Base-by-base conservation (phyloP, 1,140 invertebrate genomes). In the Procambarus virginalis region DNA sequence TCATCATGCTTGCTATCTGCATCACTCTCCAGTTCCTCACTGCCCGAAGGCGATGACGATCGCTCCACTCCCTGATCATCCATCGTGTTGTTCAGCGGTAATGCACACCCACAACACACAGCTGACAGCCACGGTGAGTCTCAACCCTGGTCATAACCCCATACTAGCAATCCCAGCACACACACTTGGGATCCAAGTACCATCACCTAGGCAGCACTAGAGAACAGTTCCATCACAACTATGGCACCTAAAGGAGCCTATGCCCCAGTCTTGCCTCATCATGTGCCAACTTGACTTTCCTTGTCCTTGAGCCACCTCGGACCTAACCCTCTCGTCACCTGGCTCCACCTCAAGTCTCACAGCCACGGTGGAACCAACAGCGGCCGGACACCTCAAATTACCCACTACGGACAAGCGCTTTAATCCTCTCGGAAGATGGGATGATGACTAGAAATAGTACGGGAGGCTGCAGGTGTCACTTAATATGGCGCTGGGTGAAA, bases 401-500 rank as follows among this genome's bases (percentile, higher is more conserved):
- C 68, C 68, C 68, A 9, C 68, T 20, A 34, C 68, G 8, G 6
- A 73, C 22, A 4, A 73, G 8, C 68, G 68, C n/a, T 73, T 73
- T 34, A 4, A 22, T 34, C n/a, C 68, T 22, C n/a, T 22, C 8
- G n/a, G 34, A 34, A 73, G 5, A 10, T 22, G 68, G 22, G 68
- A 73, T n/a, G 10, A 34, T 22, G 68, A 73, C 68, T 73, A 73
- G 68, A 73, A 34, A 73, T 73, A 10, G 4, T 68, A 58, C 2
- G 49, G 83, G 45, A 80, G 89, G 83, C 8, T 20, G 89, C 84
- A 85, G 89, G 89, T 86, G 83, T 90, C 89, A 80, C 89, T 90
- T 86, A 90, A 90, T 90, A 90, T 90, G 89, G 89, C 89, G 89
- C 77, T 81, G 76, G 84, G 89, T 90, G 89, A 90, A 90, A 90